These are phyloP conservation scores for Odocoileus virginianus DNA, from an alignment of 2,113 vertebrate species.

Conservation along the genomic window DNA sequence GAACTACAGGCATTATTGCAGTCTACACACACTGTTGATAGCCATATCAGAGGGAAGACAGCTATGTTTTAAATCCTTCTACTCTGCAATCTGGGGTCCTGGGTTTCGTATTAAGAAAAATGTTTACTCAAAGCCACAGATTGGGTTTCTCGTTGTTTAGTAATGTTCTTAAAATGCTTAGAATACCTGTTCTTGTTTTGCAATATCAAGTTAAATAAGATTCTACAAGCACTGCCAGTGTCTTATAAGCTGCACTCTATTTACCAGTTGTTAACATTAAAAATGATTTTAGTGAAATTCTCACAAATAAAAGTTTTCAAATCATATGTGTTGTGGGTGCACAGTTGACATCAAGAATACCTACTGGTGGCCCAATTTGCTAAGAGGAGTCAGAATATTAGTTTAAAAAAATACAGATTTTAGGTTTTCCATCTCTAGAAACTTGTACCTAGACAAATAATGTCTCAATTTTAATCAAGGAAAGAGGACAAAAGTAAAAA, in stretches of 20 bases:
- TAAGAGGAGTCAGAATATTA: neutral
- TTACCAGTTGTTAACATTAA: neutral
- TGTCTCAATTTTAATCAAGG: neutral
- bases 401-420: neutral
- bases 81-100: neutral
- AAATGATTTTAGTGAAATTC: neutral
- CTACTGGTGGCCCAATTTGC: neutral
- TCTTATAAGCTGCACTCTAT: neutral
- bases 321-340: neutral
- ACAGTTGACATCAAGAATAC: neutral
- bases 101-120: neutral
- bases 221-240: neutral
- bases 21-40: neutral
- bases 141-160: neutral
- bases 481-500: neutral
- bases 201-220: neutral
- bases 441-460: neutral
- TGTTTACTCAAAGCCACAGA: neutral
- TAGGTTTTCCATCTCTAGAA: neutral
- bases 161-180: neutral
- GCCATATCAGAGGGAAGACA: fast-evolving
- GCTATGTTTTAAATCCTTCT: neutral
- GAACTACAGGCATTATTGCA: neutral
- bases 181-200: neutral
- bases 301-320: neutral